phyloP scores from a whole-genome alignment of 2,888 invertebrate genomes.

The Steromphala cineraria region DNA sequence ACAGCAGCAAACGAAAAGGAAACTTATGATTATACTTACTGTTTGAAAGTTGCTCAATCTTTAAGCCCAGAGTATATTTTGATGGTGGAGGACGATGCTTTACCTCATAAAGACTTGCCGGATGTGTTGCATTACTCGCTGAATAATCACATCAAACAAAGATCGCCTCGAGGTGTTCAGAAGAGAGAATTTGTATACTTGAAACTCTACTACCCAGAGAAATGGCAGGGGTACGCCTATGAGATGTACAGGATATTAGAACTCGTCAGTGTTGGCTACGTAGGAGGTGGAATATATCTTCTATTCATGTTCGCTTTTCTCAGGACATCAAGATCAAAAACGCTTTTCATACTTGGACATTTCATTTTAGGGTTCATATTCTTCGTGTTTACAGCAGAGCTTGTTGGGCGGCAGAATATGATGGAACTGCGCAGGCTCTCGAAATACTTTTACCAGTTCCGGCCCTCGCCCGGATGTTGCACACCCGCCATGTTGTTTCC shows the following conservation, averaged over 20 bases:
- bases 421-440: conserved; percentile 61
- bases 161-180: background rate
- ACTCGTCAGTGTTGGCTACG: conserved; percentile 51
- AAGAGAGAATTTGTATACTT: conserved; percentile 50
- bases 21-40: conserved; percentile 69
- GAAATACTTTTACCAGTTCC: conserved; percentile 58
- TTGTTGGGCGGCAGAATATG: conserved; percentile 64
- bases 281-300: conserved; percentile 42
- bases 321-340: background rate
- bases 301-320: background rate
- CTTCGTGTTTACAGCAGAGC: conserved; percentile 38
- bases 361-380: conserved; percentile 39
- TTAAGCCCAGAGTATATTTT: conserved; percentile 58
- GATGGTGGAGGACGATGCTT: conserved; percentile 71
- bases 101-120: conserved; percentile 60
- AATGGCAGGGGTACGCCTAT: conserved; percentile 65
- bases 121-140: conserved; percentile 53
- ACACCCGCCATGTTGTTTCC: conserved; percentile 72
- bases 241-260: conserved; percentile 61
- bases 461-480: conserved; percentile 68
- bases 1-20: conserved; percentile 57
- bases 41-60: conserved; percentile 58
- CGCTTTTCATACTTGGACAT: background rate
- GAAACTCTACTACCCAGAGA: conserved; percentile 71
- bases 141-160: conserved; percentile 16